Conservation (phyloP, 1,140 invertebrate genomes). For the Dendroctonus valens region DNA sequence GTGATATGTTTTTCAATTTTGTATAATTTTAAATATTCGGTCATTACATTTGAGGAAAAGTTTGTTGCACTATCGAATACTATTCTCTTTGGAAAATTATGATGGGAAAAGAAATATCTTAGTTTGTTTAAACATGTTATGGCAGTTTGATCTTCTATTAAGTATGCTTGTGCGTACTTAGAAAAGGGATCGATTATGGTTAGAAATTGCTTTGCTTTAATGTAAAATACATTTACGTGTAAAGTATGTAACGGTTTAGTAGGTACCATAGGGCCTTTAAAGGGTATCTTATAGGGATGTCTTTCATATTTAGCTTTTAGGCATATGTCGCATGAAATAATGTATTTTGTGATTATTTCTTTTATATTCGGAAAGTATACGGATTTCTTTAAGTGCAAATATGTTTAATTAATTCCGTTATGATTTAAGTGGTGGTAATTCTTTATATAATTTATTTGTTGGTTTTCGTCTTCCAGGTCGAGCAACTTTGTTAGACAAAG, state of each 20-base stretch:
- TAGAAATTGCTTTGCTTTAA: constrained; percentile 34
- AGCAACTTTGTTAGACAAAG: constrained; percentile 1
- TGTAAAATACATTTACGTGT: constrained; percentile 38
- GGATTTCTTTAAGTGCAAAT: constrained; percentile 23
- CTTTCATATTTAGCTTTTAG: constrained; percentile 29
- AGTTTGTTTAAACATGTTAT: constrained; percentile 35
- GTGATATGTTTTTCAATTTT: constrained; percentile 37
- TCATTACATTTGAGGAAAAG: too few relatives aligned
- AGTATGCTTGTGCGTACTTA: constrained; percentile 21
- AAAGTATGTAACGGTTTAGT: constrained; percentile 40
- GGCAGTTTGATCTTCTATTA: constrained; percentile 10
- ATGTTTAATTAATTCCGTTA: constrained; percentile 32
- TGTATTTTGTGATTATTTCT: constrained; percentile 14
- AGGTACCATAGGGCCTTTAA: constrained; percentile 25
- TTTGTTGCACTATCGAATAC: constrained; percentile 35
- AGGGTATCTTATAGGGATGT: constrained; percentile 23
- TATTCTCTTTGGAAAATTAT: constrained; percentile 38
- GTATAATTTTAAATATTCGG: constrained; percentile 36
- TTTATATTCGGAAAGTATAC: constrained; percentile 26
- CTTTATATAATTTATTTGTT: neutral
- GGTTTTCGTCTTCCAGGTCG: constrained; percentile 7
- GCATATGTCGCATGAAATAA: constrained; percentile 30
- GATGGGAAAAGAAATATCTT: constrained; percentile 35
- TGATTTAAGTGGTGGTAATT: constrained; percentile 29
- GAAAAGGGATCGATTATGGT: constrained; percentile 40